A percentile compares a stretch with the other conserved stretches of the same genome.
phyloP scores from a whole-genome alignment of 2,797 vertebrate genomes.

The Channa striata region DNA sequence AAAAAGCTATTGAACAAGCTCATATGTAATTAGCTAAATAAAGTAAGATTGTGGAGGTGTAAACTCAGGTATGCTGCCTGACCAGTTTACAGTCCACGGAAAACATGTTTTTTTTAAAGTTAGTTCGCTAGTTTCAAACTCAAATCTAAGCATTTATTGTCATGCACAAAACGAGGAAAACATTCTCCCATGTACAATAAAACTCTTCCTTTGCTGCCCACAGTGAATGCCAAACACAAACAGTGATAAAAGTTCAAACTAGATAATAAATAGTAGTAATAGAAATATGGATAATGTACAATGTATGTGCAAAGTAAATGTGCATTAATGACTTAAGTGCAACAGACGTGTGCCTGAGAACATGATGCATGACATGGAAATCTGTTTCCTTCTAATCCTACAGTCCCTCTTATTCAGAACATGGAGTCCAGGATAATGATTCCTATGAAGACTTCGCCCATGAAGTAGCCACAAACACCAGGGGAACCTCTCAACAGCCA shows the following conservation, averaged over 20 bases:
- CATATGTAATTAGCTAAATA: background rate
- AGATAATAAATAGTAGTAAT: too few species aligned
- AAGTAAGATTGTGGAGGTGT: background rate
- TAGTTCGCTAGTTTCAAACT: background rate
- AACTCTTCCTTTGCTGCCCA: too few species aligned
- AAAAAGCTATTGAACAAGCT: background rate
- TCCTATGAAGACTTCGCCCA: conserved; percentile 82
- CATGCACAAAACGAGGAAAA: too few species aligned
- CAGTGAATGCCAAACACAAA: too few species aligned
- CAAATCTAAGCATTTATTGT: background rate
- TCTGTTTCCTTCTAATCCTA: background rate
- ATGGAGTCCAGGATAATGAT: conserved; percentile 88
- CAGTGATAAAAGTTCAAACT: too few species aligned
- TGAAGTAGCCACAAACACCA: conserved; percentile 70
- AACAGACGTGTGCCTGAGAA: background rate
- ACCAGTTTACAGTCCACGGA: too few species aligned
- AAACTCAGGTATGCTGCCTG: too few species aligned
- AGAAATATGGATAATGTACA: too few species aligned
- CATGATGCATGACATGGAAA: background rate
- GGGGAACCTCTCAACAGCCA: conserved; percentile 34
- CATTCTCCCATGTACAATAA: too few species aligned
- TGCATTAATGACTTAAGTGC: too few species aligned
- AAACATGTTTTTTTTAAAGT: too few species aligned
- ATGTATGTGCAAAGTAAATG: too few species aligned
- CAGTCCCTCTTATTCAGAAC: conserved; percentile 87